phyloP scores from a whole-genome alignment of 2,113 vertebrate genomes.

The Smithornis capensis region DNA sequence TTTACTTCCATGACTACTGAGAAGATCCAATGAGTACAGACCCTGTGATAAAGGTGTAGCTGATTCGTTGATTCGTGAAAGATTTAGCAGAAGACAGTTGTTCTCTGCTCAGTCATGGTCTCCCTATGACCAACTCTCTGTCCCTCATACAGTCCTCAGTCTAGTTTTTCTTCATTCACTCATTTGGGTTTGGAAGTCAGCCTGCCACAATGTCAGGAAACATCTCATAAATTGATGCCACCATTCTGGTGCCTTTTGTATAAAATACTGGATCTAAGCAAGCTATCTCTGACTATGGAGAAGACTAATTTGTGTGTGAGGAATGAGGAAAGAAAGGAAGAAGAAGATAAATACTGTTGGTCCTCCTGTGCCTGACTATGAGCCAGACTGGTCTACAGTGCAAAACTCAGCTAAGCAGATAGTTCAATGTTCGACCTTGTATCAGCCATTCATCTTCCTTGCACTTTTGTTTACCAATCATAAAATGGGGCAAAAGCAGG shows the following conservation, averaged over 20 bases:
- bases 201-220: neutral
- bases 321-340: neutral
- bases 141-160: neutral
- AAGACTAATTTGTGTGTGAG: neutral
- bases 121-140: neutral
- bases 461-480: neutral
- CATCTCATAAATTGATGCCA: neutral
- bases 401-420: neutral
- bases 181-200: neutral
- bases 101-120: neutral
- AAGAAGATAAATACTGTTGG: neutral
- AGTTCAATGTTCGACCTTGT: neutral
- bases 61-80: neutral
- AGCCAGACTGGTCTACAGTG: neutral
- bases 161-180: neutral
- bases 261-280: neutral
- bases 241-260: neutral
- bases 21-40: neutral
- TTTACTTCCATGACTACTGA: neutral
- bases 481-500: conserved; percentile 1
- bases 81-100: neutral
- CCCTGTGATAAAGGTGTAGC: neutral
- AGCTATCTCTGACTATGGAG: neutral
- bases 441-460: neutral
- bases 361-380: neutral